Evolutionary conservation across 2,113 vertebrate species (phyloP).

Genomic region (Tichodroma muraria): DNA sequence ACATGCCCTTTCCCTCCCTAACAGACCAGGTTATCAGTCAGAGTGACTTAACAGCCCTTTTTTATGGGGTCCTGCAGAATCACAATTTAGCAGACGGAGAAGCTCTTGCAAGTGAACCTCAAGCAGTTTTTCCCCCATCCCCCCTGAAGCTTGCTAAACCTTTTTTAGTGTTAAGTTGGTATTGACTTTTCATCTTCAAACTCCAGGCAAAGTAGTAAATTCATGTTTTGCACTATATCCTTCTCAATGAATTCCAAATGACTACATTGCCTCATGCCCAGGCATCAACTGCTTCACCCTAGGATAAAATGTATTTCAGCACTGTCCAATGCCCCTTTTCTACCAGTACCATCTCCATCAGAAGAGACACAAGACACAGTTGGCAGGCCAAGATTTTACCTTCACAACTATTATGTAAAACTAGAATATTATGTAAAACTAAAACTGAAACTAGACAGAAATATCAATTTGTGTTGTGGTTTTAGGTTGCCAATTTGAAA

Average conservation of each 20-base stretch:
- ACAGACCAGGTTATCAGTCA: neutral
- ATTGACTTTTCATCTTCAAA: neutral
- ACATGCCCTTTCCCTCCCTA: neutral
- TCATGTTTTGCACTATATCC: neutral
- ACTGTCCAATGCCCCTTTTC: neutral
- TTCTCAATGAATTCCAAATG: neutral
- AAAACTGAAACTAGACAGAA: too few species aligned
- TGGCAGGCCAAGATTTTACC: neutral
- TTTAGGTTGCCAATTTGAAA: too few species aligned
- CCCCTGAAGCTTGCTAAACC: neutral
- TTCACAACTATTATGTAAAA: neutral
- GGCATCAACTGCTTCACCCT: neutral
- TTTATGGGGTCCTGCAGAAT: neutral
- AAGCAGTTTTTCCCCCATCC: neutral
- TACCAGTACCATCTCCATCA: neutral
- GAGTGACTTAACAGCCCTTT: neutral
- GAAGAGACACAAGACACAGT: neutral
- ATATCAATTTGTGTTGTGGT: too few species aligned
- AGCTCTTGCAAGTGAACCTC: neutral
- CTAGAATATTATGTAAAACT: too few species aligned
- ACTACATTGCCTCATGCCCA: neutral
- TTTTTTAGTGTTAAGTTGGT: neutral
- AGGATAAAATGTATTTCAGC: neutral
- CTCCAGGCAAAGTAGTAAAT: neutral
- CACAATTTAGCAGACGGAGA: neutral